Base-by-base conservation (phyloP, 2,797 vertebrate species). In the Peromyscus melanophrys region DNA sequence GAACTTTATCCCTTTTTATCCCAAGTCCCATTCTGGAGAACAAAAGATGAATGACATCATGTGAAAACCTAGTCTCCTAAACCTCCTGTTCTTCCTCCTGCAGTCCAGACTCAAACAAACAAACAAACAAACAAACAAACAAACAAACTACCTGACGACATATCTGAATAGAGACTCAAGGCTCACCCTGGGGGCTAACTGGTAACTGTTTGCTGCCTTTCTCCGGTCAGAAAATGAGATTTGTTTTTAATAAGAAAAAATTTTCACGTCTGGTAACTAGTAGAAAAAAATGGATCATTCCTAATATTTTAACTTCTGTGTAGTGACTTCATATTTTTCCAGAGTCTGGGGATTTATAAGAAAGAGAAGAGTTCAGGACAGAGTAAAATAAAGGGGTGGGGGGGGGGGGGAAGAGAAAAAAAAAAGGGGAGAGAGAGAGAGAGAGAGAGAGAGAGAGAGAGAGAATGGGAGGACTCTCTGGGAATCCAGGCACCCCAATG, bases 1-100 rank as follows among this genome's bases (percentile, higher is more conserved):
- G 80, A 83, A 81, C 75, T 91, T 94, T 52, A 83, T 92, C 81
- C 76, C 49, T 90, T 82, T 92, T 87, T 55, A 83, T 93, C 78
- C 90, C 78, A 91, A 92, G 40, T 59, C 77, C 96, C 73, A 77
- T 93, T 89, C n/a, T 31, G 34, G 61, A 96, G 75, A 91, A 96
- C 69, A 95, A 78, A 92, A 84, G 52, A 92, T 91, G 86, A 89
- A 92, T 93, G 84, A 95, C 87, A 92, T 87, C 65, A 61, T 40
- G 37, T 77, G 63, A 81, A 96, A 95, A 67, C n/a, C 37, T 83
- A 55, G 21, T 84, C 75, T 95, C 81, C 92, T 91, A 21, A 0
- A 91, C 57, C 67, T 89, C 89, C 67, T 73, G 1, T 71, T 34
- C 92, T 71, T 95, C 88, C 77, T 55, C 78, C 85, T 46, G 46